A percentile compares a stretch with the other conserved stretches of the same genome.
These are phyloP conservation scores for Cuniculus paca DNA, from an alignment of 2,797 vertebrate species.

Conservation along the genomic window DNA sequence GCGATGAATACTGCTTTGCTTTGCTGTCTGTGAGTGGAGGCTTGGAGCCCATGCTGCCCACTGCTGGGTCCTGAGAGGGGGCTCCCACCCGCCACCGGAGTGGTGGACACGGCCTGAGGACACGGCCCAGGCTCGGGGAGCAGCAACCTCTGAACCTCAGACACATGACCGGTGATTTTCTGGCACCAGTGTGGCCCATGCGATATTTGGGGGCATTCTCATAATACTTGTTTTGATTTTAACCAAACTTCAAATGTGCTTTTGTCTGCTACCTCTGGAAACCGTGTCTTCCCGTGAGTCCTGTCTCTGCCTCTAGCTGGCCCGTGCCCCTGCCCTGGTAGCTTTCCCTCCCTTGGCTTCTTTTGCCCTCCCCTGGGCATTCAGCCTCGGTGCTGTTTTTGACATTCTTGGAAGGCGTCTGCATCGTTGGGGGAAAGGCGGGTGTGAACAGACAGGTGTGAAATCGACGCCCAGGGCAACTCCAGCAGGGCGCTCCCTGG, in stretches of 20 bases:
- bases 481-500: accelerated
- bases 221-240: not conserved
- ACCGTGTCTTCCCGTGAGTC: accelerated
- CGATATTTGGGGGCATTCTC: not conserved
- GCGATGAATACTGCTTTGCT: not conserved
- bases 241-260: not conserved
- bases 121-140: not conserved
- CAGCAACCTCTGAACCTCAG: not conserved
- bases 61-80: not conserved
- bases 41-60: not conserved
- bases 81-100: no score
- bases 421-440: not conserved
- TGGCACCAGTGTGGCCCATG: not conserved
- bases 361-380: not conserved
- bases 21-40: not conserved
- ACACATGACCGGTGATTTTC: not conserved
- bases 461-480: not conserved
- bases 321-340: accelerated
- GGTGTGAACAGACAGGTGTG: accelerated
- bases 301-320: not conserved
- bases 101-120: no score
- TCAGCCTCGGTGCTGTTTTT: not conserved
- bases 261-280: not conserved
- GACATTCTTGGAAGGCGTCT: accelerated
- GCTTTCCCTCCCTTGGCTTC: not conserved